A percentile compares a stretch with the other conserved stretches of the same genome.
Evolutionary conservation across 2,888 invertebrate species (phyloP).

Genomic region (Morpho deidamia): DNA sequence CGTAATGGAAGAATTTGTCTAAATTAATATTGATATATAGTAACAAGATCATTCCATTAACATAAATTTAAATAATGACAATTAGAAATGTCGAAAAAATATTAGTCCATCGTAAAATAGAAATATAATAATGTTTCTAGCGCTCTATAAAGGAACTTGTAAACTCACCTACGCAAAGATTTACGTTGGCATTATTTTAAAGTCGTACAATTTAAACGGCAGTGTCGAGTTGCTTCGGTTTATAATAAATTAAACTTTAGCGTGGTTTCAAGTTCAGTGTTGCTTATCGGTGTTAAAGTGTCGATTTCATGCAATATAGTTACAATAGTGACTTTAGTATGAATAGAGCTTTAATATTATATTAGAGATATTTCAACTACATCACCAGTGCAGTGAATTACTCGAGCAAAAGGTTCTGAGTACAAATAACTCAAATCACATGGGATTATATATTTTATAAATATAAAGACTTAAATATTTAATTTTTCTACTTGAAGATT

Average conservation of each 20-base stretch:
- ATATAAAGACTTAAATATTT: too few species aligned
- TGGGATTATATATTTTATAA: too few species aligned
- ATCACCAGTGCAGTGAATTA: too few species aligned
- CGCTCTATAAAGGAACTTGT: constrained; percentile 24
- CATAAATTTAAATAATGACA: constrained; percentile 16
- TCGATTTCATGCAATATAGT: constrained; percentile 6
- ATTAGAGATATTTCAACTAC: too few species aligned
- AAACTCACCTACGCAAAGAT: constrained; percentile 28
- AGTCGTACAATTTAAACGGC: constrained; percentile 20
- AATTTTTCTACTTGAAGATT: too few species aligned
- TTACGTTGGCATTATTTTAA: constrained; percentile 23
- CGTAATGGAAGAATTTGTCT: constrained; percentile 6
- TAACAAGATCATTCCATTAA: constrained; percentile 3
- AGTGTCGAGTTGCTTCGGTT: constrained; percentile 17
- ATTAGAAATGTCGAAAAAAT: constrained; percentile 10
- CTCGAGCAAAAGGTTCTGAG: too few species aligned
- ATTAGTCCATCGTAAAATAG: constrained; percentile 10
- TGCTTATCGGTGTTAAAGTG: constrained; percentile 6
- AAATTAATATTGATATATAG: constrained; percentile 14
- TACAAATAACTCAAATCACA: too few species aligned
- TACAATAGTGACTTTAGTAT: not conserved
- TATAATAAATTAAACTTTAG: constrained; percentile 20
- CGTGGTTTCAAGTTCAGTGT: constrained; percentile 18
- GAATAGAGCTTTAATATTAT: too few species aligned
- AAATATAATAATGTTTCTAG: constrained; percentile 21